Percentiles rank a stretch among this genome's conserved stretches.
Conservation (phyloP, 2,113 vertebrate genomes). For the Hemiscyllium ocellatum region DNA sequence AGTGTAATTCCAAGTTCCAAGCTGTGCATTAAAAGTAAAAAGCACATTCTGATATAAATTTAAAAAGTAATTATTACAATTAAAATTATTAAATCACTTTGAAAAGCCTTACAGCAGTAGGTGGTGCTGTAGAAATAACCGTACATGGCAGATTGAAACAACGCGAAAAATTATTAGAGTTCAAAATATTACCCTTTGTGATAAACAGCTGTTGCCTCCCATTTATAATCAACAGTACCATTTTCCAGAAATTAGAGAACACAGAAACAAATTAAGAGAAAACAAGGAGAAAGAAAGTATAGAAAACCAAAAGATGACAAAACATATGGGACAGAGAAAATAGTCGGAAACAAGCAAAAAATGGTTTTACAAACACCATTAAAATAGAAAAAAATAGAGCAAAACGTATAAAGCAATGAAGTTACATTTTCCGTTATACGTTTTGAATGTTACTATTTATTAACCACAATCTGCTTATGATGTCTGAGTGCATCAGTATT, state of each 20-base stretch:
- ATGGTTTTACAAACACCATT: neutral
- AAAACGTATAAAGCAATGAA: neutral
- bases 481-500: neutral
- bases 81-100: neutral
- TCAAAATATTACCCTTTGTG: neutral
- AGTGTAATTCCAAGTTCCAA: neutral
- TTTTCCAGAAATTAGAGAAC: neutral
- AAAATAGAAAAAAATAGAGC: neutral
- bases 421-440: neutral
- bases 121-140: neutral
- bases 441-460: neutral
- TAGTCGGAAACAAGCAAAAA: neutral
- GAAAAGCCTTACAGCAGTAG: neutral
- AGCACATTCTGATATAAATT: neutral
- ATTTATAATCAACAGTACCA: neutral
- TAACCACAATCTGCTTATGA: neutral
- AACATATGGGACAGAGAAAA: neutral
- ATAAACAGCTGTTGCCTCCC: neutral
- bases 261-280: neutral
- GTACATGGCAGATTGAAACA: neutral
- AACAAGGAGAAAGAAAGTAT: neutral
- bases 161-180: neutral
- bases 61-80: neutral
- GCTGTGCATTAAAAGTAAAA: neutral
- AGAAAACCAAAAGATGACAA: neutral